Evolutionary conservation across 2,888 invertebrate species (phyloP), one percentile per base, ranked within the genome.

Genomic region (Polietes domitor): DNA sequence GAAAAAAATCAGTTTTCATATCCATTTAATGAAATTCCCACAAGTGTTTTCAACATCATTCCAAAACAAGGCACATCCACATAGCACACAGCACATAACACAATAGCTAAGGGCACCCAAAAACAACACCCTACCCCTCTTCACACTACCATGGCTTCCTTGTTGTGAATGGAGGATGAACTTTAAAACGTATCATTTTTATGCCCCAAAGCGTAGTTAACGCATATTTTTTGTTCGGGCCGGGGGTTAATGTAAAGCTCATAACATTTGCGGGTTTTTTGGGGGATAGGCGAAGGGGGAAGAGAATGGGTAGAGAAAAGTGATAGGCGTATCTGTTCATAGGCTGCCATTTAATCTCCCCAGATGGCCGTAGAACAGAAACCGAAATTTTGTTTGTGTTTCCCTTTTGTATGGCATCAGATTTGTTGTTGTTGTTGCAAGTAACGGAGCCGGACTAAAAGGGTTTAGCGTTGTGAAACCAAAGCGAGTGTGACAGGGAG

Each of bases 11-110:
- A 55, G 41, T 74, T 68, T 71, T 63, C 65, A 77, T 74, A 70
- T 43, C 15, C 70, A 82, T 65, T 61, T 77, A 77, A 79, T 77
- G 70, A 63, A 83, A 83, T 83, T 83, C 83, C 77, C 83, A 63
- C 53, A 83, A 83, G 79, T 77, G 70, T 78, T 77, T 74, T 74
- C 68, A 53, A 61, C 12, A 76, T 26, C 26, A 28, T 32, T 1
- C 15, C 3, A 63, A 58, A 26, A 37, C 9, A 37, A 37, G n/a
- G n/a, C n/a, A n/a, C n/a, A n/a, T n/a, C n/a, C n/a, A n/a, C n/a
- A n/a, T 37, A 37, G 26, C 15, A 7, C 58, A 58, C 1, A 37
- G 41, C 15, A 58, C 9, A 68, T 32, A 32, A 32, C 32, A 53
- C 15, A 15, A 28, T 65, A 17, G 47, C 32, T 24, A 15, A 41